Evolutionary conservation across 2,888 invertebrate species (phyloP).

Genomic region (Drosophila sordidapex): DNA sequence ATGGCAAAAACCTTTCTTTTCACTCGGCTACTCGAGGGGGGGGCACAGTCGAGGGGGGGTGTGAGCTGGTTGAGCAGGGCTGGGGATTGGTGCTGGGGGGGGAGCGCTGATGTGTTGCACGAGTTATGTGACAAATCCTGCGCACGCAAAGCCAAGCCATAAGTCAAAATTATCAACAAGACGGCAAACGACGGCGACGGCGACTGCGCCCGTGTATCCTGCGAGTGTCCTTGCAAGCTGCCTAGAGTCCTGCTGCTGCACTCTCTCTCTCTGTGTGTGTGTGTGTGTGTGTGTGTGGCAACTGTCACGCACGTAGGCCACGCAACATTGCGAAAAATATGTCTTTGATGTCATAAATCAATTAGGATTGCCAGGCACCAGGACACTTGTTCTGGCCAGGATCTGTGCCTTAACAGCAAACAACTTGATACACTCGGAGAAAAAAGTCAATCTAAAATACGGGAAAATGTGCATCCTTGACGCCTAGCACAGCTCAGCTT

Average conservation of each 20-base stretch:
- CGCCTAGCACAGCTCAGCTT: too few species aligned
- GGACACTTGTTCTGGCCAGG: constrained; percentile 54
- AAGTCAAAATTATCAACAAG: constrained; percentile 85
- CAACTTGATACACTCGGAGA: constrained; percentile 57
- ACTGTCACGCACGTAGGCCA: constrained; percentile 83
- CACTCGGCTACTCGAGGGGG: too few species aligned
- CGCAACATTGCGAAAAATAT: constrained; percentile 84
- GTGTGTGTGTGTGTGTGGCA: constrained; percentile 44
- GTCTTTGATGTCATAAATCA: constrained; percentile 85
- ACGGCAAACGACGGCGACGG: constrained; percentile 62
- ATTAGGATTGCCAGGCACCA: constrained; percentile 72
- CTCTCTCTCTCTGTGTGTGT: not conserved
- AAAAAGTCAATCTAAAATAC: not conserved
- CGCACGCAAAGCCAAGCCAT: constrained; percentile 75
- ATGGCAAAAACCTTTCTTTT: constrained; percentile 14
- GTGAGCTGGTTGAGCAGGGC: not conserved
- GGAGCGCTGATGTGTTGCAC: constrained; percentile 20
- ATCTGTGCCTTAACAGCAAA: constrained; percentile 69
- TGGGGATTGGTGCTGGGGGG: not conserved
- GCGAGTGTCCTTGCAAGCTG: constrained; percentile 26
- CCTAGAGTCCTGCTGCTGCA: constrained; percentile 13
- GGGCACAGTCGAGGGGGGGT: not conserved
- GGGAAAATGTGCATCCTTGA: not conserved
- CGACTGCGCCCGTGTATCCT: constrained; percentile 47
- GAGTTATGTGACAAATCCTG: constrained; percentile 78